phyloP scores from a whole-genome alignment of 2,888 invertebrate species.

The Brenthis ino region DNA sequence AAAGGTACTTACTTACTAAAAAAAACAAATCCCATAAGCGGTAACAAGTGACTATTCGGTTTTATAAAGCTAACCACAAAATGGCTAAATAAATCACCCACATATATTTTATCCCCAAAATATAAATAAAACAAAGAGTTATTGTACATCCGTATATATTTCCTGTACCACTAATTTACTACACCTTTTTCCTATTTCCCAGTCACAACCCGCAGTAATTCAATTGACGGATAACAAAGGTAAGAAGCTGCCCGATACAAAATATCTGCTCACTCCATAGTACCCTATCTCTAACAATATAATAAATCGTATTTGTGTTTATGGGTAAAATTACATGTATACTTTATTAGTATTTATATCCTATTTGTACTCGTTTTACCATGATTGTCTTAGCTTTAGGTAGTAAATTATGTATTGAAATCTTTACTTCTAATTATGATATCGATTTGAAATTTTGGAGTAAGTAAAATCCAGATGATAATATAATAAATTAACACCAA shows the following conservation, averaged over 20 bases:
- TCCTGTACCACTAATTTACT: slow-evolving; percentile 29
- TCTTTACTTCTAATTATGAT: too few relatives aligned
- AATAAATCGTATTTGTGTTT: slow-evolving; percentile 32
- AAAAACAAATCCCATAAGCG: too few relatives aligned
- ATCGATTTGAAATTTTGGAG: too few relatives aligned
- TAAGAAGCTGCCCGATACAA: slow-evolving; percentile 33
- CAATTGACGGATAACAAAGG: slow-evolving; percentile 36
- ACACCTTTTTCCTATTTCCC: slow-evolving; percentile 28
- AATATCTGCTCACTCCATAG: slow-evolving; percentile 25
- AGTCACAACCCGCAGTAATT: slow-evolving; percentile 28
- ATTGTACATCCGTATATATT: slow-evolving; percentile 22
- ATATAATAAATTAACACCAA: too few relatives aligned
- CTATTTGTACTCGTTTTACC: slow-evolving; percentile 1
- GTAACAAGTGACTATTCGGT: too few relatives aligned
- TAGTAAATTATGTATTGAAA: too few relatives aligned
- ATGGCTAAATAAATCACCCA: neutral
- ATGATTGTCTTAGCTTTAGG: slow-evolving; percentile 17
- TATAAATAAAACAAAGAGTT: slow-evolving; percentile 1
- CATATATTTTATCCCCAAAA: neutral
- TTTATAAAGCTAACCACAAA: neutral
- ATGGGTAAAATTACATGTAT: slow-evolving; percentile 1
- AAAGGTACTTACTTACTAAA: too few relatives aligned
- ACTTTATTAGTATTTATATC: neutral
- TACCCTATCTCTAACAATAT: slow-evolving; percentile 25
- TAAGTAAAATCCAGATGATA: too few relatives aligned